Percentiles rank a stretch among this genome's conserved stretches.
phyloP scores from a whole-genome alignment of 2,113 vertebrate species.

The Chaetops frenatus region DNA sequence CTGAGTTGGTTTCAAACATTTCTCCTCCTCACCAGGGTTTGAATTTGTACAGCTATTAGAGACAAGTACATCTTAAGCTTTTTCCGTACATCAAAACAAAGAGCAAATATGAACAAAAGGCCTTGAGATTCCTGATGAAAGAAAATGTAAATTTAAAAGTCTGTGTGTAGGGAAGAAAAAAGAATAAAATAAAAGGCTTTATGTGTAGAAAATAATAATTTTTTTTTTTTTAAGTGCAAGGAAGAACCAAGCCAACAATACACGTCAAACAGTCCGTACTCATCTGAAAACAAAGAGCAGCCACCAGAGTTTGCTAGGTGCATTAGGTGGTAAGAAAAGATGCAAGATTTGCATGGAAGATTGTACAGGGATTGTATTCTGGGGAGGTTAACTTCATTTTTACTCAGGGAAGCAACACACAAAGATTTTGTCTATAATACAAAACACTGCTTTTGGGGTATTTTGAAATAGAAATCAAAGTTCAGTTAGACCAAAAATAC shows the following conservation, averaged over 20 bases:
- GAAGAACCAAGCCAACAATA: neutral
- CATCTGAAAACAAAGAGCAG: neutral
- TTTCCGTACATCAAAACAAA: neutral
- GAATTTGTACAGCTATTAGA: neutral
- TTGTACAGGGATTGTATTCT: neutral
- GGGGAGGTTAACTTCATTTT: neutral
- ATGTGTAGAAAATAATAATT: neutral
- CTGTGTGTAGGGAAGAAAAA: neutral
- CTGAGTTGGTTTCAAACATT: neutral
- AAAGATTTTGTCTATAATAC: accelerated
- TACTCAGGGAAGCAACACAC: neutral
- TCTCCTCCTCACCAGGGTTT: neutral
- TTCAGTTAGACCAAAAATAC: neutral
- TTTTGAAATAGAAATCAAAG: neutral
- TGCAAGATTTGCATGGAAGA: neutral
- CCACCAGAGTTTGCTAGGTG: neutral
- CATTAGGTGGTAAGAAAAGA: neutral
- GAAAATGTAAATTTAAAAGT: neutral
- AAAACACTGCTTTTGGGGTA: neutral
- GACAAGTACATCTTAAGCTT: conserved; percentile 1
- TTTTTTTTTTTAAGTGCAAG: neutral
- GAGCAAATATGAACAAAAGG: neutral
- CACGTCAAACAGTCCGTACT: neutral
- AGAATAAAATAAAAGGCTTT: neutral
- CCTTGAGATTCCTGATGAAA: neutral